Evolutionary conservation across 2,888 invertebrate species (phyloP), one percentile per base, ranked within the genome.

Genomic region (Celastrina argiolus): DNA sequence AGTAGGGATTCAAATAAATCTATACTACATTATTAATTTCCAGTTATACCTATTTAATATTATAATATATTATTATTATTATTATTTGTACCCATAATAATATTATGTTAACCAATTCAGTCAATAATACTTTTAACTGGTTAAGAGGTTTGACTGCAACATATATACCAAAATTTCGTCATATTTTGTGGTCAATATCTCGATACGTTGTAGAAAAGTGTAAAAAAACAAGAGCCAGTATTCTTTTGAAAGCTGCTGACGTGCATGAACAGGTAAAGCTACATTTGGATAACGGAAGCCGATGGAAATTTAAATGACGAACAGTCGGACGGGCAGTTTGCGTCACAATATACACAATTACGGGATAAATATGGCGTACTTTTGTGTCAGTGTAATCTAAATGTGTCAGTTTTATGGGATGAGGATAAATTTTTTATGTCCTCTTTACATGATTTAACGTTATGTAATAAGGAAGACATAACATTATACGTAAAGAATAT

Each of bases 271-370:
- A 65, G 69, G 68, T 65, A 64, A 67, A 69, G 59, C 45, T 59
- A 59, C 70, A 69, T 58, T 51, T 66, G 66, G 59, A 61, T 39
- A 34, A 63, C 66, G 67, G 67, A 65, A 65, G 65, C 69, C 58
- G 66, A 61, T 67, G 71, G 66, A 67, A 68, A 69, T 66, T 70
- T 69, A 69, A 70, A 70, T 70, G 70, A 70, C 69, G 69, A 45
- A 67, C 69, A 56, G 64, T 56, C 68, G 36, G 67, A 36, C 39
- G 63, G 65, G 63, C 59, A 51, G 66, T 61, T 65, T 65, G 45
- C 63, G 66, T 67, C 66, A 66, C 70, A 69, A 67, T 66, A 68
- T 68, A 67, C 63, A 70, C 66, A 70, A 70, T 69, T 67, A 70
- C 66, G 34, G 64, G 66, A 56, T 70, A 69, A 69, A 67, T 70